phyloP scores from a whole-genome alignment of 2,888 invertebrate genomes.

The Drosophila vallismaia region DNA sequence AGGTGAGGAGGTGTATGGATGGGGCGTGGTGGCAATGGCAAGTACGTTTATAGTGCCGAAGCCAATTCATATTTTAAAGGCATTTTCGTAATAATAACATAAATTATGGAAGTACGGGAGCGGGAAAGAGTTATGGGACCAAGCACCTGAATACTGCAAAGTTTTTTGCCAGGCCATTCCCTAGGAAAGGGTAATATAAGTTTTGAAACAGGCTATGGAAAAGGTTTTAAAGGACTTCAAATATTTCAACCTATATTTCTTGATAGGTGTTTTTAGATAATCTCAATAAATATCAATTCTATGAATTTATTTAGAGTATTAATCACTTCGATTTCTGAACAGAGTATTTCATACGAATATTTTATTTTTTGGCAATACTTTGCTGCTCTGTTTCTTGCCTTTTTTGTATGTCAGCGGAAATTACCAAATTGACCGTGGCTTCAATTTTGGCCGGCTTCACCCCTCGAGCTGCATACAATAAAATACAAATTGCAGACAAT shows the following conservation, averaged over 20 bases:
- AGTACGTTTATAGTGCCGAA: constrained; percentile 28
- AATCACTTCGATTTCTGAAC: not conserved
- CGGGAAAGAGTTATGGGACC: constrained; percentile 30
- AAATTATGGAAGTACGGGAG: constrained; percentile 28
- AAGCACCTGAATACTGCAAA: constrained; percentile 27
- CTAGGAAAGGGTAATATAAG: not conserved
- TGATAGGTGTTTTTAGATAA: no score
- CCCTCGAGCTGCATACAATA: constrained; percentile 55
- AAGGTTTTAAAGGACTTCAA: not conserved
- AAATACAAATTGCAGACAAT: constrained; percentile 75
- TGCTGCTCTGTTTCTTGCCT: not conserved
- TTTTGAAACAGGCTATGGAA: not conserved
- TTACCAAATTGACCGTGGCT: constrained; percentile 77
- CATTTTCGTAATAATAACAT: constrained; percentile 54
- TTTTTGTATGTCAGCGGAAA: constrained; percentile 70
- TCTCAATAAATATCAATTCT: no score
- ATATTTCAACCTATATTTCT: no score
- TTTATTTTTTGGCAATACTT: constrained; percentile 8
- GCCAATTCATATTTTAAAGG: constrained; percentile 70
- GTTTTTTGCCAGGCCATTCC: constrained; percentile 18
- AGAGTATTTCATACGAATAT: not conserved
- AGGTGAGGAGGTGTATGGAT: constrained; percentile 2
- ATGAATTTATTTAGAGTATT: constrained; percentile 8
- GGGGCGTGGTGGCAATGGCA: constrained; percentile 7
- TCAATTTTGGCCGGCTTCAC: constrained; percentile 53